Conservation (phyloP, 2,888 invertebrate genomes). For the Acanthopleura granulata region DNA sequence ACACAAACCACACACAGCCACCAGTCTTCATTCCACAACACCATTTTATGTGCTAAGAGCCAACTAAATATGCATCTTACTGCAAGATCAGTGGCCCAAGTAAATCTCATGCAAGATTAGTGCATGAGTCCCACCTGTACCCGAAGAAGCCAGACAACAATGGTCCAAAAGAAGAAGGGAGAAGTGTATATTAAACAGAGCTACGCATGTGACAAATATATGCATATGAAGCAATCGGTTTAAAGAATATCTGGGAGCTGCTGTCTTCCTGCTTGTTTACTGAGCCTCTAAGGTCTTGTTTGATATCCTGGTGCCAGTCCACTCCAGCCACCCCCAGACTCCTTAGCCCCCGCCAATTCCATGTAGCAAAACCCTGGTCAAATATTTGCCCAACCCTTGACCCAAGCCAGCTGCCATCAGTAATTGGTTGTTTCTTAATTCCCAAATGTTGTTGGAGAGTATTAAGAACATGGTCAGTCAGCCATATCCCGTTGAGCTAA, state of each 20-base stretch:
- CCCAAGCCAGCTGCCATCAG: background rate
- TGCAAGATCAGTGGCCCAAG: too few species aligned
- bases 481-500: background rate
- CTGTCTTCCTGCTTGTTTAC: background rate
- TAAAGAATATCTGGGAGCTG: background rate
- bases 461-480: background rate
- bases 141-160: too few species aligned
- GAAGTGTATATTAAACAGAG: background rate
- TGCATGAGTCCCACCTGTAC: too few species aligned
- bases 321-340: background rate
- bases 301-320: background rate
- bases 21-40: too few species aligned
- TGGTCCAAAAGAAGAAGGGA: too few species aligned
- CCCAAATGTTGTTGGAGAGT: background rate
- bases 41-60: too few species aligned
- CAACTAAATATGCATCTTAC: too few species aligned
- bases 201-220: background rate
- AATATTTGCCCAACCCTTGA: constrained; percentile 12
- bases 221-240: background rate
- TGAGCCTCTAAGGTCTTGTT: background rate
- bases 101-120: too few species aligned
- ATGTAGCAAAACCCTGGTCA: background rate
- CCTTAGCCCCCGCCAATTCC: background rate
- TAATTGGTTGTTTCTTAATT: background rate
- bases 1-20: too few species aligned